Evolutionary conservation across 1,140 invertebrate genomes (phyloP).

Genomic region (Megathymus violae): DNA sequence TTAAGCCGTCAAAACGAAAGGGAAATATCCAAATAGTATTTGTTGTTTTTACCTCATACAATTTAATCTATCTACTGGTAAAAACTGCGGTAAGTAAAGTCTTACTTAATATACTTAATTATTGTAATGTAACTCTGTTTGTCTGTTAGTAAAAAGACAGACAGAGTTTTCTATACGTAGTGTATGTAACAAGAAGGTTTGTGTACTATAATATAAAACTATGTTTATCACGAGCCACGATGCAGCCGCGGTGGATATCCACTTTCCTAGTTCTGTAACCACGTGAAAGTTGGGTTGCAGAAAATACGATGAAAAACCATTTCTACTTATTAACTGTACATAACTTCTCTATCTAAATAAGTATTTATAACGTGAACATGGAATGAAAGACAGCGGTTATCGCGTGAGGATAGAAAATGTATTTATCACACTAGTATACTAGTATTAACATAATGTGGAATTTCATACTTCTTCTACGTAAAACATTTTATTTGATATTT

Average conservation of each 20-base stretch:
- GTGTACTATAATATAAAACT: no score
- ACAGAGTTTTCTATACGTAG: no score
- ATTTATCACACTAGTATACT: slow-evolving; percentile 5
- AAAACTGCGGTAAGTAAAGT: no score
- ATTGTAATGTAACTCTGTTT: no score
- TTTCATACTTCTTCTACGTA: slow-evolving; percentile 7
- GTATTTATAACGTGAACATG: not conserved
- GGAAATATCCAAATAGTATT: no score
- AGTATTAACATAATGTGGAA: slow-evolving; percentile 15
- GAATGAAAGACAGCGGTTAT: slow-evolving; percentile 1
- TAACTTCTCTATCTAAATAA: not conserved
- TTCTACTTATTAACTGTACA: not conserved
- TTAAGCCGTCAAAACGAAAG: no score
- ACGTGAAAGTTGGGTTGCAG: slow-evolving; percentile 21
- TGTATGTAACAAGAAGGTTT: no score
- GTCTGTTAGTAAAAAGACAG: no score
- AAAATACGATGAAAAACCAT: slow-evolving; percentile 2
- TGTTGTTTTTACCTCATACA: no score
- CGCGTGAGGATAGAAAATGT: slow-evolving; percentile 22
- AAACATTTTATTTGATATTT: slow-evolving; percentile 7
- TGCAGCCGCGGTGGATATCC: not conserved
- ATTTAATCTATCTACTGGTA: no score
- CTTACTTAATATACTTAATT: no score
- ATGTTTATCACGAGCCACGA: slow-evolving; percentile 13
- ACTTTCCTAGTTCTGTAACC: slow-evolving; percentile 13